Evolutionary conservation across 2,797 vertebrate species (phyloP).

Genomic region (Carduelis carduelis): DNA sequence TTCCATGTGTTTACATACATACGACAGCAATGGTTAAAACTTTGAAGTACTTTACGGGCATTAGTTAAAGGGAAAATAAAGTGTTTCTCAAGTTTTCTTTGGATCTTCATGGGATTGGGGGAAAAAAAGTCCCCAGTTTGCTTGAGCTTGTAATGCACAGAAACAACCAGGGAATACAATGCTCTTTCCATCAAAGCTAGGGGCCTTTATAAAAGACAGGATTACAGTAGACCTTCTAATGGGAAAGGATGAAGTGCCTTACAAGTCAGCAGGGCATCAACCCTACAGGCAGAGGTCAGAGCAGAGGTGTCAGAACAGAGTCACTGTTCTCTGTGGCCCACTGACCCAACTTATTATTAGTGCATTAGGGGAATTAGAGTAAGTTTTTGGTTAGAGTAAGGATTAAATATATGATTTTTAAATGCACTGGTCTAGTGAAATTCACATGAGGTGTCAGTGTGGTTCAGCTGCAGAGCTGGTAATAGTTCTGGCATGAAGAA

Average conservation of each 20-base stretch:
- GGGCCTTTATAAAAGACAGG: neutral
- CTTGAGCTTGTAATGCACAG: neutral
- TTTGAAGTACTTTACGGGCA: neutral
- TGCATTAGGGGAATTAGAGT: neutral
- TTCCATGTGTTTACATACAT: neutral
- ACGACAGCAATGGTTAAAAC: neutral
- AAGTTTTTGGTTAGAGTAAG: neutral
- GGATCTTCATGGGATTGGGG: neutral
- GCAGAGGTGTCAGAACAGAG: neutral
- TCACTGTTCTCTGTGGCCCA: neutral
- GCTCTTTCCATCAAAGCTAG: neutral
- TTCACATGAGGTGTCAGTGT: neutral
- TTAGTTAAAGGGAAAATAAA: neutral
- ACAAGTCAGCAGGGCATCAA: neutral
- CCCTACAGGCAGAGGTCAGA: neutral
- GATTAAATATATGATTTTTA: neutral
- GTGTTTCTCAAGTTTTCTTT: neutral
- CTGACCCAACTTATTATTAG: neutral
- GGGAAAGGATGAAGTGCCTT: neutral
- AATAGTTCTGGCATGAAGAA: neutral
- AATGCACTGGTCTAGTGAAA: neutral
- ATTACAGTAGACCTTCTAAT: neutral
- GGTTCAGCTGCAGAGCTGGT: neutral
- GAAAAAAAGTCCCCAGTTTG: fast-evolving
- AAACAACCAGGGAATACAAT: neutral